Evolutionary conservation across 1,140 invertebrate species (phyloP).

Genomic region (Octopus sinensis): DNA sequence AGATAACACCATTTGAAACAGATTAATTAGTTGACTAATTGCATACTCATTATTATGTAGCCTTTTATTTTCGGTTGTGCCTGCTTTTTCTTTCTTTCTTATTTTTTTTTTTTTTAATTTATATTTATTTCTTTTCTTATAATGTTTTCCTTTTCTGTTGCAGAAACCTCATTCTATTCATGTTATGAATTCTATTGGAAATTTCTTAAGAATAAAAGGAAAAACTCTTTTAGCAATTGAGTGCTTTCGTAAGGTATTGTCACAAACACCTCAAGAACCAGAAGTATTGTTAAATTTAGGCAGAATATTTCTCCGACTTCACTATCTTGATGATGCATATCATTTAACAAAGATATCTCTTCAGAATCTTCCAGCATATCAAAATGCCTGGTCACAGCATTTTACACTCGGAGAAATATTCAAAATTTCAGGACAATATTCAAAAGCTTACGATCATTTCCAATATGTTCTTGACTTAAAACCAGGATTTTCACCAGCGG

Average conservation of each 20-base stretch:
- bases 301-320: constrained; percentile 76
- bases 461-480: constrained; percentile 76
- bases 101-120: neutral
- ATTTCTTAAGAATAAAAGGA: constrained; percentile 78
- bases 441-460: constrained; percentile 78
- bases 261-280: constrained; percentile 80
- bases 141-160: constrained; percentile 37
- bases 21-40: neutral
- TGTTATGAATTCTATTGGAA: constrained; percentile 83
- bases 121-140: neutral
- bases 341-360: constrained; percentile 74
- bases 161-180: constrained; percentile 81
- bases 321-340: constrained; percentile 84
- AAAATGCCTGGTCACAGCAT: constrained; percentile 85
- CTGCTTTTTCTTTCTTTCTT: neutral
- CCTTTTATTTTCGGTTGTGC: neutral
- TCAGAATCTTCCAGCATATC: constrained; percentile 74
- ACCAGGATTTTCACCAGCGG: constrained; percentile 77
- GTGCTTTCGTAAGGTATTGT: constrained; percentile 79
- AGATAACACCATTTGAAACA: too few relatives aligned
- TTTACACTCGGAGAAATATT: constrained; percentile 70
- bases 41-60: too few relatives aligned
- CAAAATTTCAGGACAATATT: constrained; percentile 76
- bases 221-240: constrained; percentile 77
- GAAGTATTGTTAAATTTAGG: constrained; percentile 80